phyloP scores from a whole-genome alignment of 1,140 invertebrate genomes.

The Parapsyche elsis region DNA sequence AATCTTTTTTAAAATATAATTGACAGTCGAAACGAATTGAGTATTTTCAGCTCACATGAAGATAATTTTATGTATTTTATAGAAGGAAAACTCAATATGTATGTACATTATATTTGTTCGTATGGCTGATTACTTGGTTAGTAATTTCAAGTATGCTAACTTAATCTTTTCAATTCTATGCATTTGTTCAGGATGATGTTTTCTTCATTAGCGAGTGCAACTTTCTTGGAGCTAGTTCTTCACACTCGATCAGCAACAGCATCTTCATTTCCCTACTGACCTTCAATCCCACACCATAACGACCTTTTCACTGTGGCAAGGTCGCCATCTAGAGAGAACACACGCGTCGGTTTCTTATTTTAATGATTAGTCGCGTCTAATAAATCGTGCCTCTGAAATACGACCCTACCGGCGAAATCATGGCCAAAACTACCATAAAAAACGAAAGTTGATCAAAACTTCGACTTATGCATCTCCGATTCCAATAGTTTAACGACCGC shows the following conservation, averaged over 20 bases:
- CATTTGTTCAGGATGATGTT: no score
- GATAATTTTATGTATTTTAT: no score
- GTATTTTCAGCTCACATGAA: no score
- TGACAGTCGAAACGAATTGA: no score
- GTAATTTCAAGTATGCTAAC: no score
- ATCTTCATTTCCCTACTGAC: neutral
- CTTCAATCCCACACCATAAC: neutral
- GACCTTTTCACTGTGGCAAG: neutral
- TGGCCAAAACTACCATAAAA: neutral
- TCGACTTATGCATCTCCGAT: neutral
- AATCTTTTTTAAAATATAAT: no score
- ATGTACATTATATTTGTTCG: no score
- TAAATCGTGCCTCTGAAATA: slow-evolving; percentile 3
- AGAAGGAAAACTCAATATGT: no score
- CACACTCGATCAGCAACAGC: neutral
- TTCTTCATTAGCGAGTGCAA: neutral
- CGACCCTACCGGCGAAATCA: neutral
- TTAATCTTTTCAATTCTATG: no score
- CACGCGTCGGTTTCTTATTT: neutral
- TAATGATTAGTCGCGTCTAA: neutral
- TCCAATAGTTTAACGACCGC: no score
- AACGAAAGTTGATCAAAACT: neutral
- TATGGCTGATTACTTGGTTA: no score
- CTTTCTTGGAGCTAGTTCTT: neutral
- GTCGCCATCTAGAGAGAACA: neutral